Evolutionary conservation across 2,797 vertebrate species (phyloP).

Genomic region (Cirrhinus molitorella): DNA sequence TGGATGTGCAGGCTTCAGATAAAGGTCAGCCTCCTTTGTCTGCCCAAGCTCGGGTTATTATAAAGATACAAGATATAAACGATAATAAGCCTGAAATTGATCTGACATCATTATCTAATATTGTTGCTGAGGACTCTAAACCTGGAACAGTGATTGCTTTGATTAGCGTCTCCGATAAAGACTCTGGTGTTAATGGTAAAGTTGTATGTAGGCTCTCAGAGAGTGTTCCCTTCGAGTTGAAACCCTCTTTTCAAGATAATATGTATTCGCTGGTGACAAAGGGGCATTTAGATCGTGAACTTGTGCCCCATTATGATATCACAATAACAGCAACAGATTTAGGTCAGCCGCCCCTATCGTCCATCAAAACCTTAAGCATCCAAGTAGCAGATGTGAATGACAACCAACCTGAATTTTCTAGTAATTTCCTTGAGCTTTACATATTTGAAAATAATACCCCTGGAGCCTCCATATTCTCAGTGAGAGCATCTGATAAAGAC

Average conservation of each 20-base stretch:
- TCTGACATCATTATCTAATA: constrained; percentile 53
- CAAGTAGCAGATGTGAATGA: constrained; percentile 76
- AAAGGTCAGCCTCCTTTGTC: constrained; percentile 57
- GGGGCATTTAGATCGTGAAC: constrained; percentile 69
- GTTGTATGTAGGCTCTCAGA: constrained; percentile 73
- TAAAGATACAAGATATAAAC: constrained; percentile 58
- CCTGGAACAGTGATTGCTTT: constrained; percentile 78
- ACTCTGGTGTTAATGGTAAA: constrained; percentile 77
- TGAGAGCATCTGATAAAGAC: constrained; percentile 71
- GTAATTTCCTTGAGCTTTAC: constrained; percentile 67
- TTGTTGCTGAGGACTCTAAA: constrained; percentile 56
- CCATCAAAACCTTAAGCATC: constrained; percentile 60
- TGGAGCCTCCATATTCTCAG: constrained; percentile 67
- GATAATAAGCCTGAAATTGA: constrained; percentile 63
- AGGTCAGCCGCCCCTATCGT: constrained; percentile 68
- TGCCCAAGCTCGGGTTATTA: constrained; percentile 47
- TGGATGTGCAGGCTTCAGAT: constrained; percentile 57
- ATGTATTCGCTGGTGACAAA: constrained; percentile 74
- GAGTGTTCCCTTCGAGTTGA: constrained; percentile 74
- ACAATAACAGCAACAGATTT: constrained; percentile 72
- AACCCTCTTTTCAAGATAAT: constrained; percentile 79
- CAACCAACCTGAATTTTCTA: constrained; percentile 69
- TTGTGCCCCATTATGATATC: constrained; percentile 64
- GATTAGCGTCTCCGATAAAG: constrained; percentile 80
- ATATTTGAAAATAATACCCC: constrained; percentile 75